Base-by-base conservation (phyloP, 2,888 invertebrate genomes). In the Acleris cristana region DNA sequence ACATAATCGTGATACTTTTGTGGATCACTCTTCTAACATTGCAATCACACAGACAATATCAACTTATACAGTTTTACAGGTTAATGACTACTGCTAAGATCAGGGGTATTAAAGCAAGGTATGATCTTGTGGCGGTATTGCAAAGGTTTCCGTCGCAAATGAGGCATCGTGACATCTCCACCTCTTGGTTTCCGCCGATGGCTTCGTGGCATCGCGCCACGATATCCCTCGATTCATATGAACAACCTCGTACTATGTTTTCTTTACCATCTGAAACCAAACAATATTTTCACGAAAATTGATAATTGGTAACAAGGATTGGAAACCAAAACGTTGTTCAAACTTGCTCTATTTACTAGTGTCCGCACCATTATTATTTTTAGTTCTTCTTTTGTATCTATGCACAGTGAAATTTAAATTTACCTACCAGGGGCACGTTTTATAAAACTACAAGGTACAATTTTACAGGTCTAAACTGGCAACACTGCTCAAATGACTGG, bases 121-220 rank as follows among this genome's bases (percentile, higher is more conserved):
- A 66, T 3, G 71, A 64, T 66, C 70, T 82, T 0, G 69, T 59
- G 0, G 85, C 82, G 0, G 84, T 76, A 71, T 89, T 89, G 68
- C 89, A 89, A 0, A 81, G 74, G 6, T 86, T 81, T 3, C 70
- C 78, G 0, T 74, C 72, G 68, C 89, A 89, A 0, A 86, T 69
- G 3, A 65, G 49, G 65, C 89, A 89, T 3, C 72, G 70, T 3
- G 66, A 61, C 0, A 84, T 52, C 1, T 70, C 68, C 0, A 76
- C 81, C 1, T 61, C 61, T 6, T 52, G 64, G 44, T 71, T 76
- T 55, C 52, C 56, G 0, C 78, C 83, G 14, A 85, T 72, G 0
- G 78, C 69, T 14, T 79, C 71, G 2, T 66, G 71, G 68, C 89
- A 89, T 6, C 71, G 71, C 0, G 71, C 70, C 23, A 77, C 70